Evolutionary conservation across 1,140 invertebrate species (phyloP), one percentile per base, ranked within the genome.

Genomic region (Polypedilum pembai): DNA sequence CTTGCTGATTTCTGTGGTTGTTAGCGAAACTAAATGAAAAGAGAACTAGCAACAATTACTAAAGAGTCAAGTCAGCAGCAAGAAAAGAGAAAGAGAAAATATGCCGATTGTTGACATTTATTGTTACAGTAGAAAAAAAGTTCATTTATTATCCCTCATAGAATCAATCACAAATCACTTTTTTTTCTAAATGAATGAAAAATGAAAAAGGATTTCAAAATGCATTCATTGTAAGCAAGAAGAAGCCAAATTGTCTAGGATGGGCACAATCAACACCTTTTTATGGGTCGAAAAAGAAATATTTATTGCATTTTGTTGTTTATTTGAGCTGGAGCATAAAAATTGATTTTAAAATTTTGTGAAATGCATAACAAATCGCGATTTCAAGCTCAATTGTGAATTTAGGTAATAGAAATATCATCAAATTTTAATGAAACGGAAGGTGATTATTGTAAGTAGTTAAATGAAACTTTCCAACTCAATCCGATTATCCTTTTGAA

Each of bases 391-490:
- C 65, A 10, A 20, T 69, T 18, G 18, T 20, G 18, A 69, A 69
- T 69, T 33, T n/a, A 69, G 65, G 65, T 21, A 69, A 69, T 69
- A 18, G 18, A 69, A 69, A 69, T 20, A 21, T 69, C 65, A 69
- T 69, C 20, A 18, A 1, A 20, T 69, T 69, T 18, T 18, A 69
- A 69, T 21, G 17, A 69, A 69, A 20, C 15, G 24, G 24, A 33
- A 33, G n/a, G n/a, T 15, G 45, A n/a, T n/a, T n/a, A 12, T 56
- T 56, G 12, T 12, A 56, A 56, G 45, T 56, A 56, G 45, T 15
- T 15, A 12, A 56, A 56, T 56, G 45, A 56, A 56, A 69, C 65
- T n/a, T 20, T 21, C 18, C 8, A 18, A 20, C 7, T 18, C 3
- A 69, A 69, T 69, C 45, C 45, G 45, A 56, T 56, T 56, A 56